Evolutionary conservation across 2,888 invertebrate species (phyloP).

Genomic region (Hydraecia micacea): DNA sequence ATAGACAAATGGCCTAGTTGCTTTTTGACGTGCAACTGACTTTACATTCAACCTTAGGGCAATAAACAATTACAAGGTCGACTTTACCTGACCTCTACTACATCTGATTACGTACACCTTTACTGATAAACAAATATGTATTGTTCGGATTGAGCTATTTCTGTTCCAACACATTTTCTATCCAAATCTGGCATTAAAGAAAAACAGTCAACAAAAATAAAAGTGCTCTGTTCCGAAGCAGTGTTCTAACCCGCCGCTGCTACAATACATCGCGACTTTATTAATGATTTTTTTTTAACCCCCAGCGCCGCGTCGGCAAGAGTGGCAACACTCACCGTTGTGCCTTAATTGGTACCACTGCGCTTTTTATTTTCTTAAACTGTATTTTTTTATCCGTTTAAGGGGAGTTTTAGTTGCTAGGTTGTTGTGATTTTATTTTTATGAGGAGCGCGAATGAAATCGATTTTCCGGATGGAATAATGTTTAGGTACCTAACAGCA

Average conservation of each 20-base stretch:
- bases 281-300: slow-evolving; percentile 41
- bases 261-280: slow-evolving; percentile 64
- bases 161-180: not conserved
- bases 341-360: slow-evolving; percentile 66
- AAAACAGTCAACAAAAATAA: slow-evolving; percentile 24
- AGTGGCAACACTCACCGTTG: slow-evolving; percentile 70
- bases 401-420: slow-evolving; percentile 45
- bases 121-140: not conserved
- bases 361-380: slow-evolving; percentile 64
- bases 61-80: too few relatives aligned
- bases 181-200: slow-evolving; percentile 19
- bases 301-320: slow-evolving; percentile 46
- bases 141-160: not conserved
- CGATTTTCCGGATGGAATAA: slow-evolving; percentile 17
- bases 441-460: not conserved
- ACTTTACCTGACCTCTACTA: too few relatives aligned
- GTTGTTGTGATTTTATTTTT: slow-evolving; percentile 37
- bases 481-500: not conserved
- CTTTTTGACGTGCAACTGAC: too few relatives aligned
- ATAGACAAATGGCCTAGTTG: too few relatives aligned
- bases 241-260: slow-evolving; percentile 55
- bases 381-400: slow-evolving; percentile 52
- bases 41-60: too few relatives aligned
- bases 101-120: too few relatives aligned
- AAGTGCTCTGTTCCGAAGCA: slow-evolving; percentile 30